phyloP scores from a whole-genome alignment of 2,888 invertebrate genomes.

The Ormyrus labotus region DNA sequence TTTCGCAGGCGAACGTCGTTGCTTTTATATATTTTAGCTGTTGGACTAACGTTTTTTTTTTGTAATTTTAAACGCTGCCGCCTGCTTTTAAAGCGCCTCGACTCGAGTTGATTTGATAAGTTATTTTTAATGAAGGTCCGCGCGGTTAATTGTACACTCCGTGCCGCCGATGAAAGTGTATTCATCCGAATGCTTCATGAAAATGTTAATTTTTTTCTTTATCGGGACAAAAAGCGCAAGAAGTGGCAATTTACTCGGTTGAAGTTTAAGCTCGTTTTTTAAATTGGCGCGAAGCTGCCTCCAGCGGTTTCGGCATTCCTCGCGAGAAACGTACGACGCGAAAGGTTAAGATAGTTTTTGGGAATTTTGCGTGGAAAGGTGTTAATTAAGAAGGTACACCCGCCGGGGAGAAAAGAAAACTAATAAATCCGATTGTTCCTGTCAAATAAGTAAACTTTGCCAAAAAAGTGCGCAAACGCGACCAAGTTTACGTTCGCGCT shows the following conservation, averaged over 20 bases:
- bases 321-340: neutral
- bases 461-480: constrained; percentile 9
- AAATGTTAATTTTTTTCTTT: constrained; percentile 7
- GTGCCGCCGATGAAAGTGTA: too few species aligned
- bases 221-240: neutral
- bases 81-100: too few species aligned
- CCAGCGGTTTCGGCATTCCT: neutral
- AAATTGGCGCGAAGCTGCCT: constrained; percentile 26
- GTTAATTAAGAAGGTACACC: constrained; percentile 23
- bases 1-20: too few species aligned
- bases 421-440: neutral
- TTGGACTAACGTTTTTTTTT: too few species aligned
- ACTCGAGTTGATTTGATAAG: too few species aligned
- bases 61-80: too few species aligned
- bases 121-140: too few species aligned
- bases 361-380: constrained; percentile 19
- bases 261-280: constrained; percentile 11
- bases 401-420: neutral
- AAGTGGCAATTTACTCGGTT: constrained; percentile 2
- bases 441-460: constrained; percentile 1
- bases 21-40: too few species aligned
- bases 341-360: constrained; percentile 26
- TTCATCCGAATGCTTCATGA: neutral
- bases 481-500: too few species aligned
- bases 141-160: too few species aligned